phyloP scores from a whole-genome alignment of 2,113 vertebrate genomes.

The Oreotrochilus melanogaster region DNA sequence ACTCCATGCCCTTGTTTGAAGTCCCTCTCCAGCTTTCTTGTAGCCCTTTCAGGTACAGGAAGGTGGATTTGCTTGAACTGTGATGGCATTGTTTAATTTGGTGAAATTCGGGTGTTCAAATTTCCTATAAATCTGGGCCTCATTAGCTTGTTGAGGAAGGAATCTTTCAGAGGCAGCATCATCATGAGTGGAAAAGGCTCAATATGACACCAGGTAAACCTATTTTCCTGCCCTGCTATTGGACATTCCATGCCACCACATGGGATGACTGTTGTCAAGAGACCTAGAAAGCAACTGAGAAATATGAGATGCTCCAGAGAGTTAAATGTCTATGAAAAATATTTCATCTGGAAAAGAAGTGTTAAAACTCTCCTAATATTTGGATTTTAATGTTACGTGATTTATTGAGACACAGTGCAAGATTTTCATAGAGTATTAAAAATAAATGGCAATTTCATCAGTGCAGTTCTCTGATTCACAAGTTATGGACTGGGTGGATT shows the following conservation, averaged over 20 bases:
- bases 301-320: neutral
- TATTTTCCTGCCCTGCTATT: neutral
- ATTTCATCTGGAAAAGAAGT: neutral
- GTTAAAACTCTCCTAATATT: neutral
- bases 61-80: neutral
- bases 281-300: neutral
- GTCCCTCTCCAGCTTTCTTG: too few species aligned
- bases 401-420: neutral
- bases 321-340: neutral
- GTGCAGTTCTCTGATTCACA: neutral
- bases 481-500: neutral
- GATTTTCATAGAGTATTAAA: constrained; percentile 1
- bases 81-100: neutral
- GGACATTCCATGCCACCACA: too few species aligned
- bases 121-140: neutral
- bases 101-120: neutral
- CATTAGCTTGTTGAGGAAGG: neutral
- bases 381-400: neutral
- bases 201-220: neutral
- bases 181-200: neutral
- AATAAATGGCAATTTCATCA: neutral
- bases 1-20: too few species aligned
- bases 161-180: neutral
- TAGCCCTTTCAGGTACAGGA: too few species aligned
- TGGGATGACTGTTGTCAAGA: neutral